Evolutionary conservation across 2,797 vertebrate genomes (phyloP), one percentile per base, ranked within the genome.

Genomic region (Sebastiscus albofasciatus): DNA sequence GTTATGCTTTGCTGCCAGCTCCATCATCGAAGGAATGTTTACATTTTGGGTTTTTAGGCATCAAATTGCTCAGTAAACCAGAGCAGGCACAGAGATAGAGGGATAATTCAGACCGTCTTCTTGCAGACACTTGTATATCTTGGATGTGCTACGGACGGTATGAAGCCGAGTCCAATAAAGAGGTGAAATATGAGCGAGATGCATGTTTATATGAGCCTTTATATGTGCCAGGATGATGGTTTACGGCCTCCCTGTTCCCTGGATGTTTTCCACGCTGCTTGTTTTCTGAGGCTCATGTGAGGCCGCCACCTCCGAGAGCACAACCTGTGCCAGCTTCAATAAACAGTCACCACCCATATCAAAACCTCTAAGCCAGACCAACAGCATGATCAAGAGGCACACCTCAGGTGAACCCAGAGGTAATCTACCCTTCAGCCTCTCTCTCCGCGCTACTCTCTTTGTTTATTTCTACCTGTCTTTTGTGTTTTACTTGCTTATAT

Each of bases 161-260:
- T 65, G 76, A 86, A 77, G 75, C 86, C 4, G 61, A 78, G 65
- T 69, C 81, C 86, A 91, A 89, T 91, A 89, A 89, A 88, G 67
- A 61, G 64, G 74, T 92, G 90, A 95, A 91, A 94, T 93, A 91
- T 82, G 93, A 91, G 86, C 18, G 74, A 82, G 84, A 87, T 80
- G 72, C 90, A 77, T 90, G 89, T 91, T 94, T 93, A 90, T 89
- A 80, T 83, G 71, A 89, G 79, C 59, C 77, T 87, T 87, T 90
- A 83, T 91, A 84, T 72, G 79, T 84, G 83, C 85, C 84, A 85
- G 81, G 79, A 80, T 83, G 80, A 87, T 90, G 42, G 74, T 91
- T 93, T 93, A 90, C 34, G 36, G 85, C 88, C 67, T 87, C 82
- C 77, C 70, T 27, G 75, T 67, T 89, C 75, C 82, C 83, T 85